Percentiles rank a stretch among this genome's conserved stretches.
Conservation (phyloP, 2,797 vertebrate species). For the Choloepus didactylus region DNA sequence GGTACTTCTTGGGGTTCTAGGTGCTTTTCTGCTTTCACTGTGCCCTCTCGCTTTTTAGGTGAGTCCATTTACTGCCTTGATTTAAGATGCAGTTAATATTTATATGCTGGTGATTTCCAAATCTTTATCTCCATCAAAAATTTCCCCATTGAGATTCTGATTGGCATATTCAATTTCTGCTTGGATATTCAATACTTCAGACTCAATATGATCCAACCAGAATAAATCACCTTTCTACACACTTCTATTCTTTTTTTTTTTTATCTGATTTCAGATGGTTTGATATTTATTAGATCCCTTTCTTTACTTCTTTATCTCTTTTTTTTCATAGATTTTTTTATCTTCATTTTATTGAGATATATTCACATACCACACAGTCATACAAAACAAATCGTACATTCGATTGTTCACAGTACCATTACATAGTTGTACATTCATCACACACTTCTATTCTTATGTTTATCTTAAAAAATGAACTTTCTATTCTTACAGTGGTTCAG, state of each 20-base stretch:
- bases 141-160: background rate
- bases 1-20: background rate
- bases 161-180: background rate
- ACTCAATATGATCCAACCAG: background rate
- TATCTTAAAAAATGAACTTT: background rate
- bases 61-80: background rate
- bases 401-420: no score
- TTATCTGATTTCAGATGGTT: no score
- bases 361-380: no score
- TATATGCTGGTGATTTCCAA: background rate
- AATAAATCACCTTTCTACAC: background rate
- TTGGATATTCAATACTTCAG: background rate
- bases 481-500: background rate
- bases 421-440: no score
- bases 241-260: background rate
- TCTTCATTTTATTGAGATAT: no score
- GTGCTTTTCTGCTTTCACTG: slow-evolving; percentile 9
- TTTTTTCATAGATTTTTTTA: no score
- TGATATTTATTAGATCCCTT: no score
- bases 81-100: slow-evolving; percentile 34
- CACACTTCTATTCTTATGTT: background rate
- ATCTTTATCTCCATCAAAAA: background rate
- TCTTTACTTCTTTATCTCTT: no score
- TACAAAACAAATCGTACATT: no score
- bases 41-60: background rate